Evolutionary conservation across 1,140 invertebrate species (phyloP), one percentile per base, ranked within the genome.

Genomic region (Brevipalpus yothersi): DNA sequence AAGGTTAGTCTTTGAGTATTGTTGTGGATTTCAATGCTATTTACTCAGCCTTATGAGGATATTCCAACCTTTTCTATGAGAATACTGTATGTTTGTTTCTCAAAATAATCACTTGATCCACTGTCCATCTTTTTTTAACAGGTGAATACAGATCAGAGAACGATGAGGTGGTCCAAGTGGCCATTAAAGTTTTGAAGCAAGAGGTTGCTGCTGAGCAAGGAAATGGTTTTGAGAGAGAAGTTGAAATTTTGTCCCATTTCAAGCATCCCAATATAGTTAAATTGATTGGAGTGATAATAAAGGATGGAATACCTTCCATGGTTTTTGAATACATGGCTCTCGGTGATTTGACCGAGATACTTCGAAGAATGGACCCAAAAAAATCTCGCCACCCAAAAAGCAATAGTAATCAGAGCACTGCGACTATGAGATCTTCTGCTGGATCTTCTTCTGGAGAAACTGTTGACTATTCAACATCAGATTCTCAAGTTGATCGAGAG

Each of bases 241-340:
- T 89, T 5, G 84, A 87, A 64, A 87, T 88, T 60, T 89, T 89
- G 84, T 83, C 83, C 59, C 78, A 82, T 31, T 90, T 91, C 68
- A 75, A 78, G n/a, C 86, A 91, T 71, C 73, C 78, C 23, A 89
- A 90, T 68, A 91, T 91, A 66, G 75, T 91, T n/a, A 80, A 81
- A 1, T 72, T 91, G 1, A 72, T 86, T 51, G 86, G 85, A 61
- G 79, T 88, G 8, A n/a, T 23, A 12, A 60, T 51, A 53, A 41
- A 54, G 31, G 42, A 17, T 17, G 5, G 23, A 4, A 53, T 77
- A 62, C 87, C 86, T 0, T 90, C 85, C 79, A 89, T 92, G 84
- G 79, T 93, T 3, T 93, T 91, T 68, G 87, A 93, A 68, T 91
- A 80, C 66, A 93, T 93, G 88, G 77, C 82, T 19, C 79, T 83